phyloP scores from a whole-genome alignment of 30 jellyfish, hydroid and myxozoan species.

The Turritopsis dohrnii region DNA sequence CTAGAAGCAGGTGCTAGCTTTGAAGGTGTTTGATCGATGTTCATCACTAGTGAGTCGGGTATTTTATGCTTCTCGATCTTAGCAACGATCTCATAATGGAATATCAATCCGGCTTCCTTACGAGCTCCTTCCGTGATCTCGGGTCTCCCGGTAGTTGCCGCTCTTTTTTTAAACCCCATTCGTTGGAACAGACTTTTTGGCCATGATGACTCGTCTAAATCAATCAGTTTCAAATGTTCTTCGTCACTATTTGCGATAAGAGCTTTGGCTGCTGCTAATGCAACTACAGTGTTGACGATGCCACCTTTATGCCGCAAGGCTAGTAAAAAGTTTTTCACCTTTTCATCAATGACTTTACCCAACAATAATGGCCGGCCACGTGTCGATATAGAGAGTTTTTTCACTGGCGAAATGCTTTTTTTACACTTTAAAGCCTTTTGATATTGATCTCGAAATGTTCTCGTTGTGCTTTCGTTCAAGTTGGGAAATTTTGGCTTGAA shows the following conservation, averaged over 20 bases:
- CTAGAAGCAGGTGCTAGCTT: conserved; percentile 13
- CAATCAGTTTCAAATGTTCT: conserved; percentile 6
- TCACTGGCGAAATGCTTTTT: background rate
- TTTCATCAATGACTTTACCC: conserved; percentile 7
- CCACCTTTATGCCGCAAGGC: background rate
- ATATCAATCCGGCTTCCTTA: no score
- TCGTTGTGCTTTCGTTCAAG: no score
- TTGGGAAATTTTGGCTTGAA: no score
- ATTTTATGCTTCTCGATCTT: background rate
- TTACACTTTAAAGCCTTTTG: no score
- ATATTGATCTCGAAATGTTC: no score
- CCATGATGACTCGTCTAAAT: conserved; percentile 15
- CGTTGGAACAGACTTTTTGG: conserved; percentile 3
- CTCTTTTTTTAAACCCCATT: no score
- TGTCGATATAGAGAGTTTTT: background rate
- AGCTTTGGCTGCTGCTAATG: conserved; percentile 13
- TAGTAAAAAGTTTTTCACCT: background rate
- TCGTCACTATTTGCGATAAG: conserved; percentile 21
- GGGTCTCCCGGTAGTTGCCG: no score
- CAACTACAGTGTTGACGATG: conserved; percentile 14
- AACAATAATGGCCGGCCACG: background rate
- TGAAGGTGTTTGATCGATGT: conserved; percentile 19
- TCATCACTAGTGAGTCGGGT: no score
- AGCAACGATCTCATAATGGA: background rate
- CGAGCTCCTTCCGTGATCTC: no score